Evolutionary conservation across 2,888 invertebrate genomes (phyloP), one percentile per base, ranked within the genome.

Genomic region (Diarsia dahlii): DNA sequence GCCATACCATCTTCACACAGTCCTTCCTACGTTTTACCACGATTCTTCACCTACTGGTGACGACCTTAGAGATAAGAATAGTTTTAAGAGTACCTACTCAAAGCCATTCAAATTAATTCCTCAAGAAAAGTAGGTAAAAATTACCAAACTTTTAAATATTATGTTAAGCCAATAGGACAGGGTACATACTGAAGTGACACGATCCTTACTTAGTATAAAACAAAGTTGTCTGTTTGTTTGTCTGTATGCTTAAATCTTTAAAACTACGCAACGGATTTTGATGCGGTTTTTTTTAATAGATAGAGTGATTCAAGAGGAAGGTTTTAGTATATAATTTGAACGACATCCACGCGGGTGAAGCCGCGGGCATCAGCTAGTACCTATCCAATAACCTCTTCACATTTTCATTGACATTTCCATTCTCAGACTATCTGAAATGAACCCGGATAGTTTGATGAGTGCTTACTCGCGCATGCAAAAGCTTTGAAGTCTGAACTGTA

Each of bases 401-500:
- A 39, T 72, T 46, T 52, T 80, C 45, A 73, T 10, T 58, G 20
- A 50, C 48, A 9, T 71, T 34, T 71, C 64, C 15, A 23, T 23
- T 74, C 3, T 23, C 15, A 12, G 28, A 77, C 13, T 10, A 50
- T n/a, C n/a, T 45, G 45, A 28, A 63, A 48, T 63, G 52, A 58
- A 46, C 6, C n/a, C 10, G 18, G 12, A 9, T 4, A 65, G 48
- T 74, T 66, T n/a, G 74, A 65, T 65, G 58, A 65, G 52, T 34
- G 23, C 34, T 74, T n/a, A 46, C 34, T n/a, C 64, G 39, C n/a
- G 23, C 50, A 34, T 52, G 52, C 12, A 6, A 23, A 18, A 56
- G 13, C 80, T 64, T 64, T 78, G 46, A 74, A 64, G 56, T 65
- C 20, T 45, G 23, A 58, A 54, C 52, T 54, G 54, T 76, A 39